phyloP scores from a whole-genome alignment of 2,113 vertebrate species.

The Zootoca vivipara region DNA sequence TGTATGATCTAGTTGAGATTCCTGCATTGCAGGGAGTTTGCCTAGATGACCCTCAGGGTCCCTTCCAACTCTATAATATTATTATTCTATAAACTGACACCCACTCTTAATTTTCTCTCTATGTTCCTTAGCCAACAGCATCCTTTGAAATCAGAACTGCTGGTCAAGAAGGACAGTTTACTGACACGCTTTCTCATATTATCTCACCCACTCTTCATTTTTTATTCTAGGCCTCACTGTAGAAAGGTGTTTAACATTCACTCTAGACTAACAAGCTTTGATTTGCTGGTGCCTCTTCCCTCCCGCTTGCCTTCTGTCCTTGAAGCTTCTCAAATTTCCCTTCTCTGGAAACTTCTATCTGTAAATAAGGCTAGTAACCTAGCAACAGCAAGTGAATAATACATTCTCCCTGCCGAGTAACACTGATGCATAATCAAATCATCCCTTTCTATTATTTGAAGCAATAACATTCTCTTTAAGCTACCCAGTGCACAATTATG shows the following conservation, averaged over 20 bases:
- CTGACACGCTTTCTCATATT: not conserved
- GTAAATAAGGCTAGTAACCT: slow-evolving; percentile 73
- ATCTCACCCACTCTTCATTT: not conserved
- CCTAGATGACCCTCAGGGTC: too few relatives aligned
- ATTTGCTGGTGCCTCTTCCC: slow-evolving; percentile 37
- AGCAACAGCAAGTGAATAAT: slow-evolving; percentile 70
- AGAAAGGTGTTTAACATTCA: slow-evolving; percentile 25
- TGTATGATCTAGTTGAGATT: too few relatives aligned
- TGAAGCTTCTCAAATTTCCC: slow-evolving; percentile 48
- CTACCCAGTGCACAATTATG: slow-evolving; percentile 26
- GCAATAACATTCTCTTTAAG: slow-evolving; percentile 1
- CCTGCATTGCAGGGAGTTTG: too few relatives aligned
- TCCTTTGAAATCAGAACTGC: not conserved
- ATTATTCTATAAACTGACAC: not conserved
- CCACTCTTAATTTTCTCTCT: not conserved
- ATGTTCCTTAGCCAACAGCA: not conserved
- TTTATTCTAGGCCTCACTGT: not conserved
- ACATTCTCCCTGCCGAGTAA: slow-evolving; percentile 57
- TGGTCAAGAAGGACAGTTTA: not conserved
- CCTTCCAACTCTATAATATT: too few relatives aligned
- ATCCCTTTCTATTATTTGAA: slow-evolving; percentile 48
- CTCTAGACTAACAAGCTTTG: slow-evolving; percentile 26
- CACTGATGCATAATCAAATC: slow-evolving; percentile 59
- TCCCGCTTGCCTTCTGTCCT: slow-evolving; percentile 41
- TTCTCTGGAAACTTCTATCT: slow-evolving; percentile 66